phyloP scores from a whole-genome alignment of 2,888 invertebrate genomes.

The Polymixis flavicincta region DNA sequence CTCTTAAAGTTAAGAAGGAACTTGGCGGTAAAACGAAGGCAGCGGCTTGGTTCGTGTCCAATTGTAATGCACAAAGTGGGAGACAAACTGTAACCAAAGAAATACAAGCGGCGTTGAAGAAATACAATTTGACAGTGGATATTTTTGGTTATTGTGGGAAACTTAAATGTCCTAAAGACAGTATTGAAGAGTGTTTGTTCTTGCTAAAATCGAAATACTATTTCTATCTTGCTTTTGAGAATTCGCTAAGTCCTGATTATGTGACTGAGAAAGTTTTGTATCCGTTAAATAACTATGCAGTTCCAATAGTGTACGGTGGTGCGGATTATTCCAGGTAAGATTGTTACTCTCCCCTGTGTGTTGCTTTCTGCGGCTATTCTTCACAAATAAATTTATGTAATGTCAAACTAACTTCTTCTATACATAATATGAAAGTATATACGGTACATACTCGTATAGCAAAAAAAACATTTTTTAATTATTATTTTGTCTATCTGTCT shows the following conservation, averaged over 20 bases:
- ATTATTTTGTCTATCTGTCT: too few species aligned
- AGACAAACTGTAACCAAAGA: slow-evolving; percentile 67
- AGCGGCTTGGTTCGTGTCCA: slow-evolving; percentile 83
- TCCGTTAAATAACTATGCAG: slow-evolving; percentile 89
- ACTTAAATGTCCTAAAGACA: slow-evolving; percentile 74
- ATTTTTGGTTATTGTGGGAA: slow-evolving; percentile 82
- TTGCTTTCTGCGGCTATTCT: too few species aligned
- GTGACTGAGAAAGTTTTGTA: slow-evolving; percentile 82
- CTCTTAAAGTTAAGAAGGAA: slow-evolving; percentile 68
- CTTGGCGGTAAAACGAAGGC: slow-evolving; percentile 77
- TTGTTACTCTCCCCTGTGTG: neutral
- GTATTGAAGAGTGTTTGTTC: slow-evolving; percentile 75
- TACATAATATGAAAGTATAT: too few species aligned
- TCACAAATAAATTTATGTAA: too few species aligned
- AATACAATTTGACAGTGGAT: slow-evolving; percentile 76
- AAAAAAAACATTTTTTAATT: too few species aligned
- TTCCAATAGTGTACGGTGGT: slow-evolving; percentile 93
- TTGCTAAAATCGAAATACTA: slow-evolving; percentile 79
- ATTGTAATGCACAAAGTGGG: slow-evolving; percentile 73
- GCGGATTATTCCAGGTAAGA: slow-evolving; percentile 91
- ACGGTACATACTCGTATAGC: too few species aligned
- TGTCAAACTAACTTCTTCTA: too few species aligned
- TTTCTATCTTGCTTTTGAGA: slow-evolving; percentile 85
- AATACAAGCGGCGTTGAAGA: slow-evolving; percentile 70
- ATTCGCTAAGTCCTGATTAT: slow-evolving; percentile 80